Base-by-base conservation (phyloP, 2,113 vertebrate genomes). In the Coturnix japonica region DNA sequence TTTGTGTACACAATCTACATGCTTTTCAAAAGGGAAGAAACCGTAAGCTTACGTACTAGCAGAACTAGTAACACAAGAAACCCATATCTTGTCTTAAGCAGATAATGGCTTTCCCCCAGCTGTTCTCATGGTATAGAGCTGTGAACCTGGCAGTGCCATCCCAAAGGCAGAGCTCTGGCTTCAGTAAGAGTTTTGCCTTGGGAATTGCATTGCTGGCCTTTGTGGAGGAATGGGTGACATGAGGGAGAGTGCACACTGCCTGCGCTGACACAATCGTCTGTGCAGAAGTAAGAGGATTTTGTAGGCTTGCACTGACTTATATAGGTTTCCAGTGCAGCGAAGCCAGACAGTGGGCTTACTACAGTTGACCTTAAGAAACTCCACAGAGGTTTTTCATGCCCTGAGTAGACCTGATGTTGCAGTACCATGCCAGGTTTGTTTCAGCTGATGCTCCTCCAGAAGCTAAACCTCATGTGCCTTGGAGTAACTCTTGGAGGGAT, bases 341-440 rank as follows among this genome's bases (percentile, higher is more conserved):
- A 95, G 81, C 80, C 88, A 94, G 91, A 94, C 93, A 80, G 84
- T 61, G 72, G 46, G 61, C 72, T 96, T 95, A 93, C 63, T 81
- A 54, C 64, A 28, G 75, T 57, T 96, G 92, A 95, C 96, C 95
- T 96, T 90, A 95, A 85, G 91, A 93, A 87, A 85, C 96, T 95
- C 89, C 35, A 30, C 13, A 3, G 22, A 44, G 57, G 54, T 63
- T 57, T 43, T 31, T 35, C 80, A 89, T 57, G 80, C 72, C 82
- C 86, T 76, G 63, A 20, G 11, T 76, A 63, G 74, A 93, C 66
- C 75, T 87, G 85, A 82, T 65, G 43, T 78, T 76, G 81, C 70
- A 70, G 71, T 61, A 46, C 37, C 59, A 65, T 81, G 41, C 63
- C 59, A 11, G 76, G n/a, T 79, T 84, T 75, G 30, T 83, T 76